Evolutionary conservation across 2,797 vertebrate genomes (phyloP), one percentile per base, ranked within the genome.

Genomic region (Psittacula derbiana): DNA sequence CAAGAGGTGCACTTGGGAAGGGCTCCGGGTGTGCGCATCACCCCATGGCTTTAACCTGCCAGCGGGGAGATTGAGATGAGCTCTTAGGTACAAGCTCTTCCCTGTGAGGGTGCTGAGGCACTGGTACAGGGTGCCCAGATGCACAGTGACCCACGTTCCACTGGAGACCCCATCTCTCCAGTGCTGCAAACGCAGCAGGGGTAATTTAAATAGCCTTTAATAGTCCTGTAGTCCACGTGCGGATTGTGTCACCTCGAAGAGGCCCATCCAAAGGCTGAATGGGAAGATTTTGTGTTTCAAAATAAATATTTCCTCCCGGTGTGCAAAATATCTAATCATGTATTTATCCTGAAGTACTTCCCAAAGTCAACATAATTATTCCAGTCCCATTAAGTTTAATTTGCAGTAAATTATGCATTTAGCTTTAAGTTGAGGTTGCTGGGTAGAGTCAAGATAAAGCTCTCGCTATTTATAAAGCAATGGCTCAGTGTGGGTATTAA

Each of bases 271-370:
- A 94, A 95, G 85, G 91, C 71, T 90, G 80, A 91, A 90, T 38
- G 83, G 73, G 91, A 88, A 95, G 92, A 55, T 57, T 93, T 96
- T 95, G 86, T 95, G 93, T 87, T 94, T 97, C 19, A 57, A 96
- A 96, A 96, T 96, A 97, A 96, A 96, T 97, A 97, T 97, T 97
- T 96, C 94, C 93, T 93, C 76, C 40, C 78, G 76, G 96, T 95
- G 95, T 92, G 93, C 95, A 96, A 97, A 97, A 96, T 97, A 97
- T 95, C 96, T 97, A 96, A 97, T 96, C 96, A 94, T 92, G 94
- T 97, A 92, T 97, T 98, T 98, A 97, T 97, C 94, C 93, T 92
- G 95, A 97, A 97, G 96, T 95, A 94, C 93, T 97, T 97, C 88
- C 81, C 90, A 96, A 97, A 97, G 96, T 97, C 96, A 97, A 96